These are phyloP conservation scores for Cheilinus undulatus DNA, from an alignment of 2,113 vertebrate species.

Conservation along the genomic window DNA sequence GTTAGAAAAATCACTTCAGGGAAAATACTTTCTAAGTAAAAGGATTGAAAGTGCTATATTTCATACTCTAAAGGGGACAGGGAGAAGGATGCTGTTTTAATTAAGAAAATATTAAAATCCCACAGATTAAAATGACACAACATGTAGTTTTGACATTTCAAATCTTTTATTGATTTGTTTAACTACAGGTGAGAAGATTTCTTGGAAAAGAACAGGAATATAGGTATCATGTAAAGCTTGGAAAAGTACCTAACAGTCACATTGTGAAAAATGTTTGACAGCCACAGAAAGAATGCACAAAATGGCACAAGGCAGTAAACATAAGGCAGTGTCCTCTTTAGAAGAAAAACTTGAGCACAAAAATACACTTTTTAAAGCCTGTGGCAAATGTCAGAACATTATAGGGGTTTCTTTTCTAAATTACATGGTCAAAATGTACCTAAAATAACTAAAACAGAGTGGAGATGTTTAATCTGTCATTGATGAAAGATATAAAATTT, in stretches of 20 bases:
- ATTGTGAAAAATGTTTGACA: slow-evolving; percentile 11
- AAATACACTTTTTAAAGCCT: too few relatives aligned
- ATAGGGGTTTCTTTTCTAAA: not conserved
- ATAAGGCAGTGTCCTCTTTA: slow-evolving; percentile 47
- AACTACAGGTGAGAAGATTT: not conserved
- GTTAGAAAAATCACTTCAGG: too few relatives aligned
- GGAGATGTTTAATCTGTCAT: too few relatives aligned
- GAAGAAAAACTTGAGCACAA: not conserved
- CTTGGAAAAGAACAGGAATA: slow-evolving; percentile 22
- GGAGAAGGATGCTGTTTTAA: too few relatives aligned
- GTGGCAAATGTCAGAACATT: not conserved
- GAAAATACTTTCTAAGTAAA: too few relatives aligned
- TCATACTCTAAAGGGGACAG: too few relatives aligned
- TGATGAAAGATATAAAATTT: too few relatives aligned
- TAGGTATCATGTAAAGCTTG: slow-evolving; percentile 9
- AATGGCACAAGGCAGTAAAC: slow-evolving; percentile 49
- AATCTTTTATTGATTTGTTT: slow-evolving; percentile 55
- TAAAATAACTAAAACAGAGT: too few relatives aligned
- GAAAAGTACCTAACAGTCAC: slow-evolving; percentile 27
- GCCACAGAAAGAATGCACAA: slow-evolving; percentile 25
- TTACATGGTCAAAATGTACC: slow-evolving; percentile 2
- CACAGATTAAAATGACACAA: not conserved
- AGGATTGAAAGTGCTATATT: too few relatives aligned
- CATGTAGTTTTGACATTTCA: not conserved
- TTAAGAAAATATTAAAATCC: not conserved